These are phyloP conservation scores for Scaptomyza montana DNA, from an alignment of 1,140 invertebrate species.

Conservation along the genomic window DNA sequence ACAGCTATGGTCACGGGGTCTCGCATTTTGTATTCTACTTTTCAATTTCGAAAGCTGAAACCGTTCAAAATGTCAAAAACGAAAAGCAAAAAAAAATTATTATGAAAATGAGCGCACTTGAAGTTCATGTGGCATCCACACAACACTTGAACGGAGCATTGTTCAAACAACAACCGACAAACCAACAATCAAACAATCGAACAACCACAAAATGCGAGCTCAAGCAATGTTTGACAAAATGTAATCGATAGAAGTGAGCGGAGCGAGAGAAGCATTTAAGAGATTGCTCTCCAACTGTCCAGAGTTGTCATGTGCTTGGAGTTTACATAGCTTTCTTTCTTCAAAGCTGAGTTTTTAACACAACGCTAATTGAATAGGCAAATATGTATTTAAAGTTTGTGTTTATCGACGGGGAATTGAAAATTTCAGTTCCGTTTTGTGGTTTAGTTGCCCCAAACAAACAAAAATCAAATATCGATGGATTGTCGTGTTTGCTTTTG, in stretches of 20 bases:
- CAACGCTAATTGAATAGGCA: conserved; percentile 70
- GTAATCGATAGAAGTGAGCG: conserved; percentile 18
- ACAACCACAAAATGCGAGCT: conserved; percentile 23
- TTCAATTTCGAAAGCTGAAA: conserved; percentile 77
- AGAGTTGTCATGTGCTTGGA: conserved; percentile 26
- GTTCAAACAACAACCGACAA: conserved; percentile 33
- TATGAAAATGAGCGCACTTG: conserved; percentile 67
- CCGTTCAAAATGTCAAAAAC: conserved; percentile 73
- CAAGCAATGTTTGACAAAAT: conserved; percentile 45
- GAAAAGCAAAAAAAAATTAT: not conserved
- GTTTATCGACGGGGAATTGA: conserved; percentile 8
- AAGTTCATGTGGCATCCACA: conserved; percentile 52
- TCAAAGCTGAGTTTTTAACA: conserved; percentile 46
- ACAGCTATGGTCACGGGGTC: conserved; percentile 2
- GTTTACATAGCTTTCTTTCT: conserved; percentile 48
- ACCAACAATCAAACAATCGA: conserved; percentile 6
- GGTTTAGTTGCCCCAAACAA: conserved; percentile 19
- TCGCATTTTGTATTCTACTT: conserved; percentile 59
- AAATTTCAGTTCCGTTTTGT: conserved; percentile 44
- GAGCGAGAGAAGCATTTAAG: conserved; percentile 3
- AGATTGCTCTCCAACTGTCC: conserved; percentile 21
- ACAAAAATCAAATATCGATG: conserved; percentile 38
- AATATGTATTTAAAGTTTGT: conserved; percentile 58
- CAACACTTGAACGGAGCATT: conserved; percentile 55
- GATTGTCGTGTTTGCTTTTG: conserved; percentile 39